These are phyloP conservation scores for Drosophila lacicola DNA, from an alignment of 2,888 invertebrate genomes.

Conservation along the genomic window DNA sequence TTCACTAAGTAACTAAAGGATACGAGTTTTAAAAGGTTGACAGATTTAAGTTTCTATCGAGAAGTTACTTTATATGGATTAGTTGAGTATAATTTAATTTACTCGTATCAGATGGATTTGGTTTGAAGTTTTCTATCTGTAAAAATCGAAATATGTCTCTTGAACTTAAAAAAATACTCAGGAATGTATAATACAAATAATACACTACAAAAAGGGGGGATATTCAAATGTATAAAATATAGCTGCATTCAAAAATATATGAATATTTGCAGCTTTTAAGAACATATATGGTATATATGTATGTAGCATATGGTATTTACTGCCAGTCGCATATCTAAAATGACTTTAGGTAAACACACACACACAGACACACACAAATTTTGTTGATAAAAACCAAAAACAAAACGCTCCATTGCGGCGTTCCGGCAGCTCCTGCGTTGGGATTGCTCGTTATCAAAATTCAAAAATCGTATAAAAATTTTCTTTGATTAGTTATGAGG, in stretches of 20 bases:
- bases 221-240: neutral
- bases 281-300: constrained; percentile 20
- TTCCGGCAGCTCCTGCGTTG: constrained; percentile 50
- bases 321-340: constrained; percentile 20
- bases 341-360: constrained; percentile 30
- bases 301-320: constrained; percentile 27
- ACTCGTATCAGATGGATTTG: neutral
- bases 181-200: neutral
- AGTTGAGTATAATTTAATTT: neutral
- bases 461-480: constrained; percentile 76
- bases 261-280: constrained; percentile 33
- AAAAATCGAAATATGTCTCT: no score
- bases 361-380: constrained; percentile 27
- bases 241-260: constrained; percentile 53
- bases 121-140: neutral
- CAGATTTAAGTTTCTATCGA: no score
- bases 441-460: constrained; percentile 73
- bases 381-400: constrained; percentile 22
- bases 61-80: no score
- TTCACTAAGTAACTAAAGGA: neutral
- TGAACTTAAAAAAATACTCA: no score
- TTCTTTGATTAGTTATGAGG: constrained; percentile 64
- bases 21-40: neutral
- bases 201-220: neutral
- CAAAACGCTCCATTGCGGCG: constrained; percentile 65